phyloP scores from a whole-genome alignment of 2,113 vertebrate species.

The Capreolus pygargus region DNA sequence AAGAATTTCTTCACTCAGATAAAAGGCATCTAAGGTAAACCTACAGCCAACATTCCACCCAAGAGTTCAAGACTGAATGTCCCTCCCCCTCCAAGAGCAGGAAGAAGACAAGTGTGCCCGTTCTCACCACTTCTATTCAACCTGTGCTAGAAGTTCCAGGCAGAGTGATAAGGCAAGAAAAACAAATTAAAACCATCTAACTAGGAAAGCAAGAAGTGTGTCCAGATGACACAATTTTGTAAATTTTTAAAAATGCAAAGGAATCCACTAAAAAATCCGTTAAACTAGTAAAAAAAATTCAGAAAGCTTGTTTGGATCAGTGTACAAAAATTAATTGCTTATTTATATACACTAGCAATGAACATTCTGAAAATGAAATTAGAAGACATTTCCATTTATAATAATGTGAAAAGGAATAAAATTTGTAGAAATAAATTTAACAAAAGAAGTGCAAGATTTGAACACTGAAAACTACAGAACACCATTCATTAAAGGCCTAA shows the following conservation, averaged over 20 bases:
- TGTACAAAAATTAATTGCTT: neutral
- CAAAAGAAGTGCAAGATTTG: neutral
- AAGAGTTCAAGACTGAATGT: neutral
- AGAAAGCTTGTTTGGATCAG: neutral
- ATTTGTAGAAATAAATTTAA: neutral
- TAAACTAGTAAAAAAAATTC: neutral
- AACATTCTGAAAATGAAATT: neutral
- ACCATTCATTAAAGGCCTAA: fast-evolving
- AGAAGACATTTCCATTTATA: neutral
- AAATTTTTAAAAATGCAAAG: neutral
- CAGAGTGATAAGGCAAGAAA: neutral
- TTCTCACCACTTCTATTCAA: fast-evolving
- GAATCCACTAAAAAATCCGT: neutral
- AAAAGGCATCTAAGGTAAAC: neutral
- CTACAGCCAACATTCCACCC: fast-evolving
- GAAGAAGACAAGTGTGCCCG: neutral
- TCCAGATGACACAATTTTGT: neutral
- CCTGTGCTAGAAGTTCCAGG: too few species aligned
- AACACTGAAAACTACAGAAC: neutral
- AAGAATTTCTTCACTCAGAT: neutral
- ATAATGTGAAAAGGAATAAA: neutral
- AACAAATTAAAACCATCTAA: neutral
- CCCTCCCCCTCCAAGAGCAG: neutral
- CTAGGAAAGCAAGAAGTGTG: neutral
- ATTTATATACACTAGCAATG: neutral